Percentiles rank a stretch among this genome's conserved stretches.
Conservation (phyloP, 2,113 vertebrate species). For the Rhynchopsitta pachyrhyncha region DNA sequence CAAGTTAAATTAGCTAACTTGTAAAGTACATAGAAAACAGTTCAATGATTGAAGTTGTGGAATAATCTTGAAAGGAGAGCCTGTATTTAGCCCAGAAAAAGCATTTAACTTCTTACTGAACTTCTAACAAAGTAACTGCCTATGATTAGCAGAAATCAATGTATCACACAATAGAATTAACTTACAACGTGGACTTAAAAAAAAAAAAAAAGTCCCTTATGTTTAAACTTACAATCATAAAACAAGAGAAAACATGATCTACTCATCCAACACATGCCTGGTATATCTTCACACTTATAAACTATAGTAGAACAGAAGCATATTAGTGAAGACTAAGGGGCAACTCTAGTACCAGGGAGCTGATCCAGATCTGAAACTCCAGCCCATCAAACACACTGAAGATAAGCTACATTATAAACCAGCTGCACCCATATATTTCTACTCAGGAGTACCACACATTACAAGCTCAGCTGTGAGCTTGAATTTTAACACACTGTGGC, state of each 20-base stretch:
- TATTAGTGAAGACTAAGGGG: not conserved
- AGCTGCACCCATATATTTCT: not conserved
- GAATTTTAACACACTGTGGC: not conserved
- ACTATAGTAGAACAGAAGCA: not conserved
- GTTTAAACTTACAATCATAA: not conserved
- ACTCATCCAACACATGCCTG: not conserved
- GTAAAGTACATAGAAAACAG: not conserved
- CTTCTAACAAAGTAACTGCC: not conserved
- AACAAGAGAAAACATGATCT: not conserved
- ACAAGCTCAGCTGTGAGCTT: not conserved
- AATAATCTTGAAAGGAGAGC: not conserved
- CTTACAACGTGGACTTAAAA: accelerated
- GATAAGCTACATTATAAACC: not conserved
- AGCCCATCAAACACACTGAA: not conserved
- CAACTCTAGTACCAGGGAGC: not conserved
- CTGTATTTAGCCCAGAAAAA: not conserved
- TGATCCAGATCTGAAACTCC: not conserved
- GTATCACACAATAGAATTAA: not conserved
- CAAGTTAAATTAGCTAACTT: not conserved
- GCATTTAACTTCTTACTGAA: not conserved
- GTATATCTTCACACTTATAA: not conserved
- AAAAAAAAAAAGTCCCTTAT: not conserved
- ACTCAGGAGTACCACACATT: not conserved
- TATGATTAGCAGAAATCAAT: not conserved
- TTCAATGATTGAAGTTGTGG: not conserved